Evolutionary conservation across 1,140 invertebrate genomes (phyloP).

Genomic region (Bombus superbus): DNA sequence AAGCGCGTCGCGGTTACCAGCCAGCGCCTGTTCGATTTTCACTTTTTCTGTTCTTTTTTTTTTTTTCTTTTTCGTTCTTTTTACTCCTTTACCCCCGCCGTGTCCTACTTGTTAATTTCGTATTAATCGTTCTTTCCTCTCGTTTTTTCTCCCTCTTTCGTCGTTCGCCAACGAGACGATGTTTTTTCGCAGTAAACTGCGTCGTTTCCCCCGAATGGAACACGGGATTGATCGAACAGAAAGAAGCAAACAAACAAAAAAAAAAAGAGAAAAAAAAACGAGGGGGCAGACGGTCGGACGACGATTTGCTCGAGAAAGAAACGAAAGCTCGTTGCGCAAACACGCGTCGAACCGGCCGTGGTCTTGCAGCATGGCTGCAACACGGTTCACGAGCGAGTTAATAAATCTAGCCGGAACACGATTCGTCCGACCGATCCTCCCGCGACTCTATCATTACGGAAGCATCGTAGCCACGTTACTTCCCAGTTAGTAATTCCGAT

Average conservation of each 20-base stretch:
- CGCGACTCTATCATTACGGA: slow-evolving; percentile 59
- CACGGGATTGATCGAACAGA: background rate
- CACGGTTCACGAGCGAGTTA: slow-evolving; percentile 31
- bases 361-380: background rate
- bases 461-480: slow-evolving; percentile 54
- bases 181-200: background rate
- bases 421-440: slow-evolving; percentile 47
- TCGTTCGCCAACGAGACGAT: too few relatives aligned
- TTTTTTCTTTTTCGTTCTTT: background rate
- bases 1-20: slow-evolving; percentile 48
- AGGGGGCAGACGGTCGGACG: background rate
- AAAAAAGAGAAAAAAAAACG: too few relatives aligned
- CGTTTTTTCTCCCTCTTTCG: background rate
- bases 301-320: background rate
- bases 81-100: background rate
- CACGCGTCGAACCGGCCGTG: background rate
- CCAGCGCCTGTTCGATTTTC: slow-evolving; percentile 11
- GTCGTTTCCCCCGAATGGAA: background rate
- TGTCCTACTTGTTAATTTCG: slow-evolving; percentile 38
- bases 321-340: background rate
- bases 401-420: slow-evolving; percentile 53
- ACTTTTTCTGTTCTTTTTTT: background rate
- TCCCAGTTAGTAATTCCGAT: slow-evolving; percentile 59
- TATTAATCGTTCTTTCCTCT: background rate
- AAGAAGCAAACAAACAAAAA: accelerated